Percentiles rank a stretch among this genome's conserved stretches.
Evolutionary conservation across 1,140 invertebrate species (phyloP).

Genomic region (Bombus superbus): DNA sequence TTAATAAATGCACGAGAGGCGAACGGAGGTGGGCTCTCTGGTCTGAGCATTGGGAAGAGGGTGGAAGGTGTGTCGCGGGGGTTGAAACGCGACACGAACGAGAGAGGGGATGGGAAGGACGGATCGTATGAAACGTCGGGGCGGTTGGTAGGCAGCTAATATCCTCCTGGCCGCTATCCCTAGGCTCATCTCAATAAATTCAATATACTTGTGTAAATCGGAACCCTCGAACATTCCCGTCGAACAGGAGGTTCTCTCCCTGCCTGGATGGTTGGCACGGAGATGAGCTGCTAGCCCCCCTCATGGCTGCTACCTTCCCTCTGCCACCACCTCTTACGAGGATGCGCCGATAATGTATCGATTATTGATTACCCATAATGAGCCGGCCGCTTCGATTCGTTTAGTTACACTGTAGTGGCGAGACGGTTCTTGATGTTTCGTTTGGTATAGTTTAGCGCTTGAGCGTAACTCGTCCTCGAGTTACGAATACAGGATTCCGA

Average conservation of each 20-base stretch:
- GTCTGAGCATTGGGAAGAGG: not conserved
- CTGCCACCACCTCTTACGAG: slow-evolving; percentile 21
- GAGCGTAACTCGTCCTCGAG: not conserved
- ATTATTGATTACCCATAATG: slow-evolving; percentile 79
- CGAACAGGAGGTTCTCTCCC: slow-evolving; percentile 27
- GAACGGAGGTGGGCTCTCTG: slow-evolving; percentile 8
- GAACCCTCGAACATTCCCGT: slow-evolving; percentile 59
- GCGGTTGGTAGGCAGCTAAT: slow-evolving; percentile 82
- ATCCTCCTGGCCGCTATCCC: slow-evolving; percentile 83
- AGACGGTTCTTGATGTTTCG: not conserved
- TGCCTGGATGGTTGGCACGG: slow-evolving; percentile 53
- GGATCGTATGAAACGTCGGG: slow-evolving; percentile 74
- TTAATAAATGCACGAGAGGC: slow-evolving; percentile 81
- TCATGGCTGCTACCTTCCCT: slow-evolving; percentile 27
- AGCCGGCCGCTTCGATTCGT: slow-evolving; percentile 67
- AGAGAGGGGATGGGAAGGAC: slow-evolving; percentile 43
- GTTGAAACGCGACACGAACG: slow-evolving; percentile 38
- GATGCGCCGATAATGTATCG: slow-evolving; percentile 75
- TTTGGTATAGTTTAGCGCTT: not conserved
- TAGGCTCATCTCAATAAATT: slow-evolving; percentile 84
- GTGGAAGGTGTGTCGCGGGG: slow-evolving; percentile 6
- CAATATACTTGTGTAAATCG: slow-evolving; percentile 83
- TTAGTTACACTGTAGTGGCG: too few species aligned
- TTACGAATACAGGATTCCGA: not conserved
- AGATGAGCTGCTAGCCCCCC: slow-evolving; percentile 72